Evolutionary conservation across 2,113 vertebrate genomes (phyloP).

Genomic region (Xiphophorus maculatus): DNA sequence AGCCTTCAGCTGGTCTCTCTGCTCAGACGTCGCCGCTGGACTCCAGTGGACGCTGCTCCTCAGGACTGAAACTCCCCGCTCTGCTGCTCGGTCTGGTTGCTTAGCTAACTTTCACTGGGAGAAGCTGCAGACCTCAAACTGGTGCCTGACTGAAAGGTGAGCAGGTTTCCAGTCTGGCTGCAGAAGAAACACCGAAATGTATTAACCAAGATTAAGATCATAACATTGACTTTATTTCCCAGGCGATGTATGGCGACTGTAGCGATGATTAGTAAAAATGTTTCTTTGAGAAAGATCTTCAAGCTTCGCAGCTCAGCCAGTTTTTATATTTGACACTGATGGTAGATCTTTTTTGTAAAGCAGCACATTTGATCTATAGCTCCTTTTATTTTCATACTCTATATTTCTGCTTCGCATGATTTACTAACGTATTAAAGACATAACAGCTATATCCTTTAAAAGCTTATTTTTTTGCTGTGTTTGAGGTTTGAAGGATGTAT

Average conservation of each 20-base stretch:
- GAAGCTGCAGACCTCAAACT: not conserved
- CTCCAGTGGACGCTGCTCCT: constrained; percentile 18
- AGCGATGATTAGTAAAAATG: constrained; percentile 35
- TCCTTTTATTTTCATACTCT: constrained; percentile 70
- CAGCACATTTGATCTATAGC: constrained; percentile 59
- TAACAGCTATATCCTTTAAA: constrained; percentile 56
- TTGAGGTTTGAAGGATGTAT: constrained; percentile 75
- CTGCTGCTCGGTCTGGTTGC: constrained; percentile 5
- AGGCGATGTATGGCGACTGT: constrained; percentile 46
- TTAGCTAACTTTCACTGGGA: constrained; percentile 31
- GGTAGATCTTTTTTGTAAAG: constrained; percentile 63
- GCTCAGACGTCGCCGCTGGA: constrained; percentile 33
- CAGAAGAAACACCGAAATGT: too few species aligned
- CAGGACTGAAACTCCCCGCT: constrained; percentile 25
- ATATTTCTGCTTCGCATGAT: constrained; percentile 77
- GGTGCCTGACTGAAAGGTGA: not conserved
- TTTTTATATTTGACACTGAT: constrained; percentile 61
- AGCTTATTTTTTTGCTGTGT: constrained; percentile 59
- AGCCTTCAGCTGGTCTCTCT: constrained; percentile 7
- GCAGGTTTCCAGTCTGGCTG: too few species aligned
- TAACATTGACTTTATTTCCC: constrained; percentile 6
- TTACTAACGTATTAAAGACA: constrained; percentile 72
- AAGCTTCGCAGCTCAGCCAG: constrained; percentile 64
- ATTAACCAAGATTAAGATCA: constrained; percentile 21
- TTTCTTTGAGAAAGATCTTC: constrained; percentile 63